Conservation (phyloP, 2,888 invertebrate species). For the Drosophila fungiperda region DNA sequence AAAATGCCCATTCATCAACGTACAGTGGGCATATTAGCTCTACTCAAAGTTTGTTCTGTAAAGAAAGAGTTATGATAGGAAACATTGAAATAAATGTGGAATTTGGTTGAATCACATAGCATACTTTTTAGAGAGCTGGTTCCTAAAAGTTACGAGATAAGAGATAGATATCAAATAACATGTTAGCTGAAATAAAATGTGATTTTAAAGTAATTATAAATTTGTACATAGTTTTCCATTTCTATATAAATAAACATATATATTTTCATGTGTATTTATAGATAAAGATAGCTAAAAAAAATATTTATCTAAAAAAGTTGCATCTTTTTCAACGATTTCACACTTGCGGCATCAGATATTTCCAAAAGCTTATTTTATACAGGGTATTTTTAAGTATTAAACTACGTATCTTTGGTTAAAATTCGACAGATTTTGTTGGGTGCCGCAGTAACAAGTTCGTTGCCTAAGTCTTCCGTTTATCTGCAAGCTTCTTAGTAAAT, state of each 20-base stretch:
- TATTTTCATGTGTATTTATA: not conserved
- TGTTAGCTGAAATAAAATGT: not conserved
- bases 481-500: constrained; percentile 10
- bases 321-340: not conserved
- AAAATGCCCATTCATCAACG: constrained; percentile 20
- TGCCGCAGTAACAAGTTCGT: constrained; percentile 47
- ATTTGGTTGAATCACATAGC: constrained; percentile 14
- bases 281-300: not conserved
- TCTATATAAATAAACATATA: too few relatives aligned
- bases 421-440: constrained; percentile 11
- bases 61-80: not conserved
- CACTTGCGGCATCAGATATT: not conserved
- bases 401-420: not conserved
- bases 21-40: constrained; percentile 5
- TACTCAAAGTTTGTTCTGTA: not conserved
- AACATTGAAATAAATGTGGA: too few relatives aligned
- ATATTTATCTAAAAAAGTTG: not conserved
- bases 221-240: too few relatives aligned
- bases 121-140: constrained; percentile 39
- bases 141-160: not conserved
- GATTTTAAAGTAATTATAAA: not conserved
- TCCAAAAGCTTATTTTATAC: not conserved
- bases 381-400: constrained; percentile 1
- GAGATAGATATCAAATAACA: too few relatives aligned
- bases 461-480: constrained; percentile 61